Percentiles rank a stretch among this genome's conserved stretches.
Evolutionary conservation across 1,140 invertebrate species (phyloP).

Genomic region (Sarcophaga bullata): DNA sequence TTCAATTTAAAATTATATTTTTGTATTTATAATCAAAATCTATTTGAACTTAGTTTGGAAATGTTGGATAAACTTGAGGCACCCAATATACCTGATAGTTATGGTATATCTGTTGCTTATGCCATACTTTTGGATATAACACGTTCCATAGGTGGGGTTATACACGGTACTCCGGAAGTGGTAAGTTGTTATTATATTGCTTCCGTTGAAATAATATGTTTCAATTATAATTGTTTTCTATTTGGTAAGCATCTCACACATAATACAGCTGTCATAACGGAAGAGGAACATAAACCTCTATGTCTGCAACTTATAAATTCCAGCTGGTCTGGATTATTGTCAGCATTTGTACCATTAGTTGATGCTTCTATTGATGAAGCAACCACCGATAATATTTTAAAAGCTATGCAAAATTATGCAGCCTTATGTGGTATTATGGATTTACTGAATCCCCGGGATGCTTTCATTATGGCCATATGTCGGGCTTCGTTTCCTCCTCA

Average conservation of each 20-base stretch:
- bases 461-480: slow-evolving; percentile 93
- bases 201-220: neutral
- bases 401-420: slow-evolving; percentile 88
- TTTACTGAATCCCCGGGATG: slow-evolving; percentile 82
- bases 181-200: slow-evolving; percentile 19
- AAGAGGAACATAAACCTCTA: slow-evolving; percentile 70
- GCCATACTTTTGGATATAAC: slow-evolving; percentile 90
- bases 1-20: slow-evolving; percentile 22
- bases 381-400: slow-evolving; percentile 87
- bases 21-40: neutral
- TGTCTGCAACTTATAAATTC: slow-evolving; percentile 88
- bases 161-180: slow-evolving; percentile 58
- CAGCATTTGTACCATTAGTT: slow-evolving; percentile 88
- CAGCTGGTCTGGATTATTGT: slow-evolving; percentile 93
- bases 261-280: slow-evolving; percentile 66
- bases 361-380: slow-evolving; percentile 96
- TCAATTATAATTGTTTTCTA: neutral
- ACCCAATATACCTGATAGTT: slow-evolving; percentile 92
- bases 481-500: slow-evolving; percentile 94
- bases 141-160: slow-evolving; percentile 73
- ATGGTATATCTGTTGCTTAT: slow-evolving; percentile 94
- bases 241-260: slow-evolving; percentile 53
- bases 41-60: slow-evolving; percentile 78
- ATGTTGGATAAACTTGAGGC: slow-evolving; percentile 95
- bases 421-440: slow-evolving; percentile 80